phyloP scores from a whole-genome alignment of 2,888 invertebrate species.

The Gisinianus flammeolus region DNA sequence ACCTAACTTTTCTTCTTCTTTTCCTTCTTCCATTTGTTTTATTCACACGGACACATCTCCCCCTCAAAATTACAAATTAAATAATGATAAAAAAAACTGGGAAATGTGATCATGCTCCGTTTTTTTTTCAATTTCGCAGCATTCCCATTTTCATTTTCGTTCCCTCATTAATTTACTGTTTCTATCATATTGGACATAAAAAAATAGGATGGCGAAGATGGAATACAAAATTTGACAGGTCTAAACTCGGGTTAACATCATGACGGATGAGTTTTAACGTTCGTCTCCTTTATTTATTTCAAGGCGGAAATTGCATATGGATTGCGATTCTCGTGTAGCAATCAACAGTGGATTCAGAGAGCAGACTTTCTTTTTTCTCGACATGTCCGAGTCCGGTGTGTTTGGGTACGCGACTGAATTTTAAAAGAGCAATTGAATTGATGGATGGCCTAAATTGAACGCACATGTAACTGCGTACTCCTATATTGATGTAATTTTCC shows the following conservation, averaged over 20 bases:
- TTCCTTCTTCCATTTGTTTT: neutral
- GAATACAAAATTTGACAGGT: neutral
- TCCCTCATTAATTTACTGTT: neutral
- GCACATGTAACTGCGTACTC: neutral
- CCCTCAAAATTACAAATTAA: neutral
- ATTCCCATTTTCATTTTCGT: neutral
- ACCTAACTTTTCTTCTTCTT: neutral
- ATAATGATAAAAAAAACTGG: neutral
- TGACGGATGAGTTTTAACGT: neutral
- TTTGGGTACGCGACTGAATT: slow-evolving; percentile 40
- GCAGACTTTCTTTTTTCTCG: no score
- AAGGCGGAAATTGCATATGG: no score
- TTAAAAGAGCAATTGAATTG: slow-evolving; percentile 40
- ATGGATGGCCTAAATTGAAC: slow-evolving; percentile 31
- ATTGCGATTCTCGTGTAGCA: no score
- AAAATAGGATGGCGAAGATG: neutral
- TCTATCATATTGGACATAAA: no score
- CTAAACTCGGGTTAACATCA: neutral
- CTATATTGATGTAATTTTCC: no score
- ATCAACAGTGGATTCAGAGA: no score
- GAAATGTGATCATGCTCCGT: neutral
- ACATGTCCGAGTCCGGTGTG: neutral
- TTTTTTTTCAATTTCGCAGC: neutral
- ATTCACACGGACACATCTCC: neutral
- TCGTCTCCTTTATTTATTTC: neutral